Evolutionary conservation across 2,797 vertebrate genomes (phyloP).

Genomic region (Oceanodroma leucorhoa): DNA sequence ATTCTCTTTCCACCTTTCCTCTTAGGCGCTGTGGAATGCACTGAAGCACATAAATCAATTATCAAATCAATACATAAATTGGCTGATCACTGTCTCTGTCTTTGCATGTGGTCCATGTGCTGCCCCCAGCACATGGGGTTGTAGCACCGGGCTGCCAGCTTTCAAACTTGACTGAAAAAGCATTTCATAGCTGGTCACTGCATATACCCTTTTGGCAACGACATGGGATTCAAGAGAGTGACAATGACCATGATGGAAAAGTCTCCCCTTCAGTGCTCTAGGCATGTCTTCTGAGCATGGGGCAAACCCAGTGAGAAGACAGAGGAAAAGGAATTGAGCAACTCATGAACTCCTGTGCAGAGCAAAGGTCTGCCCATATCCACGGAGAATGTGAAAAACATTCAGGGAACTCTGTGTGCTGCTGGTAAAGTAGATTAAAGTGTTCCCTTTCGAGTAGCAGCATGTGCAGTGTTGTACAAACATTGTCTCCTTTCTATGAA

Average conservation of each 20-base stretch:
- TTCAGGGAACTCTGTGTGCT: background rate
- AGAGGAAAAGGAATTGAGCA: constrained; percentile 1
- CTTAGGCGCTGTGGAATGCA: background rate
- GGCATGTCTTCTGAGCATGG: background rate
- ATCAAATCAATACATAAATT: background rate
- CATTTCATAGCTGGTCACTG: background rate
- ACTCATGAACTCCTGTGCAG: background rate
- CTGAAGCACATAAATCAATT: background rate
- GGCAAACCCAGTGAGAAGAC: background rate
- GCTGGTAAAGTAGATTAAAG: constrained; percentile 43
- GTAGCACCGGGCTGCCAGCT: background rate
- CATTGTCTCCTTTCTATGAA: background rate
- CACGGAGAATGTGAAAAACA: constrained; percentile 45
- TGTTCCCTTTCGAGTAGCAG: constrained; percentile 16
- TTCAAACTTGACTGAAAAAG: background rate
- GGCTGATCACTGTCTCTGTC: background rate
- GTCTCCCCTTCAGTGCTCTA: background rate
- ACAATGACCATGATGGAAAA: background rate
- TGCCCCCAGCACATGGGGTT: background rate
- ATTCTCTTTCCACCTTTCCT: background rate
- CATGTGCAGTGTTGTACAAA: background rate
- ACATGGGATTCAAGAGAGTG: background rate
- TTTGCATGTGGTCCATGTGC: background rate
- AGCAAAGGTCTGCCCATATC: constrained; percentile 49
- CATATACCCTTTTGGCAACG: background rate